Conservation (phyloP, 2,888 invertebrate genomes). For the Zaprionus bogoriensis region DNA sequence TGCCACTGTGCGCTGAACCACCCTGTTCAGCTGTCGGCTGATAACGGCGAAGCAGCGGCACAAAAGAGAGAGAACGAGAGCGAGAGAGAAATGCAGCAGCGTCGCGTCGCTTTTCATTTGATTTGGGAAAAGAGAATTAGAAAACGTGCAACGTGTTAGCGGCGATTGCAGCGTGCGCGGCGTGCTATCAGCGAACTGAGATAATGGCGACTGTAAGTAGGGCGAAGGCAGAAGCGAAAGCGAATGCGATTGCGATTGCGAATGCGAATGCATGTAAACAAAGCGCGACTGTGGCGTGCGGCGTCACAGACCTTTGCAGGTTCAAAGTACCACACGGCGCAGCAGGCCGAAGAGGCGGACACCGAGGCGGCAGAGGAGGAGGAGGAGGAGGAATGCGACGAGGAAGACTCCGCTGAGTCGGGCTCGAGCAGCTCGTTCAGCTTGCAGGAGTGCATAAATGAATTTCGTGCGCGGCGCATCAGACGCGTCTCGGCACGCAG, state of each 20-base stretch:
- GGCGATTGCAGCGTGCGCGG: slow-evolving; percentile 13
- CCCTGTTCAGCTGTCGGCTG: slow-evolving; percentile 40
- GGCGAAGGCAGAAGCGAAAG: neutral
- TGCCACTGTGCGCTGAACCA: slow-evolving; percentile 42
- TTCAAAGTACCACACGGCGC: slow-evolving; percentile 39
- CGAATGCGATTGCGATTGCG: too few species aligned
- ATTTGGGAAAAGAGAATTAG: slow-evolving; percentile 40
- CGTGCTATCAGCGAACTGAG: slow-evolving; percentile 35
- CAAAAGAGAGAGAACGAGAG: slow-evolving; percentile 51
- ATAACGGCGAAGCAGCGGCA: slow-evolving; percentile 73
- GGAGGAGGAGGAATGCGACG: slow-evolving; percentile 56
- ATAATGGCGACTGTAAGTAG: slow-evolving; percentile 58
- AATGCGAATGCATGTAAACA: slow-evolving; percentile 34
- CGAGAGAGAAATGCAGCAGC: slow-evolving; percentile 56
- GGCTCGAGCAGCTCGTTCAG: slow-evolving; percentile 79
- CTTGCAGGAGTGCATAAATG: slow-evolving; percentile 80
- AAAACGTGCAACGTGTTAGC: slow-evolving; percentile 71
- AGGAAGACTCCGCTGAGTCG: slow-evolving; percentile 58
- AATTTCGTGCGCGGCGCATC: slow-evolving; percentile 78
- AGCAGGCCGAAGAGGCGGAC: slow-evolving; percentile 6
- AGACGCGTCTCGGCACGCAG: slow-evolving; percentile 73
- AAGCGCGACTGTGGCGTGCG: too few species aligned
- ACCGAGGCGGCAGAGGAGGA: slow-evolving; percentile 34
- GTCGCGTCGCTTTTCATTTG: slow-evolving; percentile 66
- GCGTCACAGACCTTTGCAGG: slow-evolving; percentile 49